phyloP scores from a whole-genome alignment of 2,113 vertebrate genomes.

The Chascanopsetta lugubris region DNA sequence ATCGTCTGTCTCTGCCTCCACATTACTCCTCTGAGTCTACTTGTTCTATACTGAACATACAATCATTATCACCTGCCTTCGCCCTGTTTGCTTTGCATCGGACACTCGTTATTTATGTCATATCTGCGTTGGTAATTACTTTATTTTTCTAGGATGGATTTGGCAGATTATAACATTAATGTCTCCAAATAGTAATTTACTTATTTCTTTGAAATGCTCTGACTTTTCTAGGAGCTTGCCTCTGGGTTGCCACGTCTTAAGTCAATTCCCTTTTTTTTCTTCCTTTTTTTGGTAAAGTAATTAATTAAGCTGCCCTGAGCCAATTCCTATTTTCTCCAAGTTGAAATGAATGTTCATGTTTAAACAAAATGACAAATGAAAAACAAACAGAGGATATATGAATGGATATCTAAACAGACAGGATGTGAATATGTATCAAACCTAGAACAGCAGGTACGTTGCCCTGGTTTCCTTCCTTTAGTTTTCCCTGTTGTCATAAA shows the following conservation, averaged over 20 bases:
- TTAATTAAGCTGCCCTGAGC: neutral
- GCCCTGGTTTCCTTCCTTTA: no score
- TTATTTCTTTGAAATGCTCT: constrained; percentile 4
- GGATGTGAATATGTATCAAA: no score
- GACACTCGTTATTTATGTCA: constrained; percentile 13
- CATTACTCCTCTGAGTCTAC: constrained; percentile 30
- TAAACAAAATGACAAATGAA: neutral
- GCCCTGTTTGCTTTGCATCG: neutral
- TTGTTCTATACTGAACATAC: constrained; percentile 15
- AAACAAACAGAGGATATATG: no score
- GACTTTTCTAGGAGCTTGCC: no score
- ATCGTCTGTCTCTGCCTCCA: constrained; percentile 30
- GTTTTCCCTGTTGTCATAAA: no score
- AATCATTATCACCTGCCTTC: constrained; percentile 36
- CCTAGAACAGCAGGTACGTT: no score
- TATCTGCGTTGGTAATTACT: constrained; percentile 8
- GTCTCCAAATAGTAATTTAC: neutral
- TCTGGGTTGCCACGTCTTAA: neutral
- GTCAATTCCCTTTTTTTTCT: neutral
- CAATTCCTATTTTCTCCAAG: no score
- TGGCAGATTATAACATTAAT: neutral
- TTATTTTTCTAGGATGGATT: constrained; percentile 8
- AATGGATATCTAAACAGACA: no score
- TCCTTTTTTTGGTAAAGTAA: no score
- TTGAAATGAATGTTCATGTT: no score